Evolutionary conservation across 1,140 invertebrate genomes (phyloP).

Genomic region (Colletes latitarsis): DNA sequence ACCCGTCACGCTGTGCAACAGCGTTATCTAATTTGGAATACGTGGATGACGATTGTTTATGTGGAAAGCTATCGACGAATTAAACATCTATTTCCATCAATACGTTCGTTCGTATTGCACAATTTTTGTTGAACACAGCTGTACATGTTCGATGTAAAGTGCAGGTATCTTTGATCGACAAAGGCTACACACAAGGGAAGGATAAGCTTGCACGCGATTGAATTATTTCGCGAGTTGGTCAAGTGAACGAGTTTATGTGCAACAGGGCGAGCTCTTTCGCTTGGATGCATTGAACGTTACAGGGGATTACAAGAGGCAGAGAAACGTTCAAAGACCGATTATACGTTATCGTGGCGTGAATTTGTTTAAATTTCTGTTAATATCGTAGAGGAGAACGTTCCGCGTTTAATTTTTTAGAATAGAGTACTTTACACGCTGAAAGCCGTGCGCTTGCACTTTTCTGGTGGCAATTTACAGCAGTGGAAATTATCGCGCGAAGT

Average conservation of each 20-base stretch:
- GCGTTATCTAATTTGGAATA: too few species aligned
- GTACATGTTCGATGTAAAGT: not conserved
- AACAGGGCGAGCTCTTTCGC: not conserved
- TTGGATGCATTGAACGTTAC: conserved; percentile 16
- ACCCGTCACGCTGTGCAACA: too few species aligned
- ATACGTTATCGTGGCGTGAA: not conserved
- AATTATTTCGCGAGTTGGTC: not conserved
- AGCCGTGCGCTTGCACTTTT: not conserved
- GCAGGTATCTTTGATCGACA: not conserved
- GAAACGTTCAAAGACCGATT: conserved; percentile 1
- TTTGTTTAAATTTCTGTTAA: conserved; percentile 5
- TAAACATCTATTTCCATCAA: too few species aligned
- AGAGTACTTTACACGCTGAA: not conserved
- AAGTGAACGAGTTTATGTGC: not conserved
- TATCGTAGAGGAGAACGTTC: not conserved
- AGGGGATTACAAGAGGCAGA: not conserved
- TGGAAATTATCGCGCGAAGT: conserved; percentile 13
- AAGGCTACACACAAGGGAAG: too few species aligned
- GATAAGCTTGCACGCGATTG: conserved; percentile 8
- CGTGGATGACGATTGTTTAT: too few species aligned
- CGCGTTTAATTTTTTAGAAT: conserved; percentile 16
- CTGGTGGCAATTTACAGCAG: not conserved
- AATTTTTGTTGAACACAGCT: too few species aligned
- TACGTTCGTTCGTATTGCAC: too few species aligned
- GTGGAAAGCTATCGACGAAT: too few species aligned